A percentile compares a stretch with the other conserved stretches of the same genome.
phyloP scores from a whole-genome alignment of 2,888 invertebrate genomes.

The Ennomos fuscantarius region DNA sequence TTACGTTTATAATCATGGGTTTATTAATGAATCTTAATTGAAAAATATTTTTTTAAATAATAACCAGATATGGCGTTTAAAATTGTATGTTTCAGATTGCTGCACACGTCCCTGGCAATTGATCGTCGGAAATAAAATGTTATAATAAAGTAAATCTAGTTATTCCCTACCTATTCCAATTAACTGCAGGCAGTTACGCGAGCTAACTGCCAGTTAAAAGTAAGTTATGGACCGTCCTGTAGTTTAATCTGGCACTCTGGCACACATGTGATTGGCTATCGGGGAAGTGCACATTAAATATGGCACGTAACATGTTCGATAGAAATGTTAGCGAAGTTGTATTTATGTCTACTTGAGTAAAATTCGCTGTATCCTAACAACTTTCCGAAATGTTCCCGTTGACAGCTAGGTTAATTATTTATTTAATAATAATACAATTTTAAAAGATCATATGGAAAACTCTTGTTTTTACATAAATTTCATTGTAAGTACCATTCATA shows the following conservation, averaged over 20 bases:
- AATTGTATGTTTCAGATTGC: constrained; percentile 17
- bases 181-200: constrained; percentile 27
- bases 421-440: no score
- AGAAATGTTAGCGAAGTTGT: neutral
- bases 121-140: constrained; percentile 18
- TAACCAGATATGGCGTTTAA: neutral
- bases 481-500: no score
- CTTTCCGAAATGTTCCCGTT: no score
- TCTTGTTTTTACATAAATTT: no score
- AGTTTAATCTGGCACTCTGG: constrained; percentile 32
- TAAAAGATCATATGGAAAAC: no score
- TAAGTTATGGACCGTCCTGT: constrained; percentile 31
- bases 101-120: constrained; percentile 8
- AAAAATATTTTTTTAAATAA: no score
- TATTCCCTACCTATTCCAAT: constrained; percentile 36
- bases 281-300: constrained; percentile 21
- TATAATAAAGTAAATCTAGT: constrained; percentile 29
- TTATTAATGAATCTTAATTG: no score
- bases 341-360: neutral
- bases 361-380: no score
- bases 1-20: no score
- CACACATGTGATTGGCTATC: constrained; percentile 30
- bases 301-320: constrained; percentile 3
- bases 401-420: no score
- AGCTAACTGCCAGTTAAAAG: constrained; percentile 37